Base-by-base conservation (phyloP, 2,888 invertebrate genomes). In the Drosophila testacea region DNA sequence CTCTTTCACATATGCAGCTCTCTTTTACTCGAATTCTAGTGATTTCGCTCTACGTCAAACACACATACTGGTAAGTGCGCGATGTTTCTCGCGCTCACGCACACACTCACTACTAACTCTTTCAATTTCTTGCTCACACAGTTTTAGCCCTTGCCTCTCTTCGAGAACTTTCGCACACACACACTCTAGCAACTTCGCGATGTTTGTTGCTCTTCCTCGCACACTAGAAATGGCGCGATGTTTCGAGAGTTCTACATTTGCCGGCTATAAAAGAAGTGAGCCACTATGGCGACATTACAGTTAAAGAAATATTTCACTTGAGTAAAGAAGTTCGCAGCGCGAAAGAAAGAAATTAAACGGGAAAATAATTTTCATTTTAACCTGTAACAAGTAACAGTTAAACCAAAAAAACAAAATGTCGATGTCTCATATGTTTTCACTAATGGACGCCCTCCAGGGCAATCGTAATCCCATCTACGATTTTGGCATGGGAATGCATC, bases 401-500 rank as follows among this genome's bases (percentile, higher is more conserved):
- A 38, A 36, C 44, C 10, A 51, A 47, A 47, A 13, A 13, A 13
- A 16, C 5, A 83, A 82, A 50, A 83, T 83, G 82, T 69, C 82
- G 68, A 48, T 83, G 4, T 82, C 84, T 0, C 79, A 80, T 34
- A 64, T 83, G 10, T 16, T 84, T 27, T 79, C 81, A 6, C 56
- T 84, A 57, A 72, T 81, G 39, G 84, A 84, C 46, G 83, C 83
- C 6, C 16, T 84, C 28, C 69, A 73, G 50, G 74, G 69, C 51
- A 72, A 69, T 4, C 79, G 69, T 13, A 54, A 30, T 13, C 65
- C 71, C 22, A 36, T 66, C 27, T 83, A 91, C 62, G 81, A 84
- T 34, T 91, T 91, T 39, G 91, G 91, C 6, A 62, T 90, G 47
- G 91, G 91, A 27, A 70, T 91, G 36, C 74, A 90, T 70, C 92